phyloP scores from a whole-genome alignment of 1,140 invertebrate genomes.

The Temnothorax longispinosus region DNA sequence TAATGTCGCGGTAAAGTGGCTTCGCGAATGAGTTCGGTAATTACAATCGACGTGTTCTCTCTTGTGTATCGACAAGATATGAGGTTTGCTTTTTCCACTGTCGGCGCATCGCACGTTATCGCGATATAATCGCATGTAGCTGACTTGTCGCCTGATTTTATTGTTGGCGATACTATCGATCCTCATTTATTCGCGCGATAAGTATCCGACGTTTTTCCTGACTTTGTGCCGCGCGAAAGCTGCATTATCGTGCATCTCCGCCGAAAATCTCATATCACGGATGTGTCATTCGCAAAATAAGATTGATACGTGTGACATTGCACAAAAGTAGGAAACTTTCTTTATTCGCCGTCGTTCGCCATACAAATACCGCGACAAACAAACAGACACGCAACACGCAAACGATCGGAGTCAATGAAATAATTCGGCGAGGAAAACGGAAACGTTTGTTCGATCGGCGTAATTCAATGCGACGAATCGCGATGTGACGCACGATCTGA shows the following conservation, averaged over 20 bases:
- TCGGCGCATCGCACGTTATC: constrained; percentile 41
- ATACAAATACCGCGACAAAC: background rate
- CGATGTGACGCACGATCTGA: constrained; percentile 28
- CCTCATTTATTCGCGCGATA: constrained; percentile 57
- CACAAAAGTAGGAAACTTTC: constrained; percentile 10
- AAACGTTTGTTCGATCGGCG: background rate
- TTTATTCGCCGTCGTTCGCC: constrained; percentile 3
- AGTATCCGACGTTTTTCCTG: constrained; percentile 39
- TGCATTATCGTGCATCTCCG: constrained; percentile 47
- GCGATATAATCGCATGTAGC: constrained; percentile 63
- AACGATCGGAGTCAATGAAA: constrained; percentile 15
- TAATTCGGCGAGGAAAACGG: constrained; percentile 14
- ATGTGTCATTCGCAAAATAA: constrained; percentile 22
- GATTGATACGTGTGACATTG: constrained; percentile 51
- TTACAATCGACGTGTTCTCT: constrained; percentile 30
- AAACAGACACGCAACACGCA: background rate
- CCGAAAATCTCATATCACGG: constrained; percentile 64
- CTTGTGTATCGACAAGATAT: constrained; percentile 40
- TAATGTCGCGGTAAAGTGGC: constrained; percentile 43
- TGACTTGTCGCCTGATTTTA: constrained; percentile 59
- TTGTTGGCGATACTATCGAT: constrained; percentile 64
- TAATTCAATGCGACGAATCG: constrained; percentile 25
- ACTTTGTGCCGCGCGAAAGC: background rate
- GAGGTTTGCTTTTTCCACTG: constrained; percentile 27
- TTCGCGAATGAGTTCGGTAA: constrained; percentile 26